A percentile compares a stretch with the other conserved stretches of the same genome.
These are phyloP conservation scores for Digitonthophagus gazella DNA, from an alignment of 2,888 invertebrate species.

Conservation along the genomic window DNA sequence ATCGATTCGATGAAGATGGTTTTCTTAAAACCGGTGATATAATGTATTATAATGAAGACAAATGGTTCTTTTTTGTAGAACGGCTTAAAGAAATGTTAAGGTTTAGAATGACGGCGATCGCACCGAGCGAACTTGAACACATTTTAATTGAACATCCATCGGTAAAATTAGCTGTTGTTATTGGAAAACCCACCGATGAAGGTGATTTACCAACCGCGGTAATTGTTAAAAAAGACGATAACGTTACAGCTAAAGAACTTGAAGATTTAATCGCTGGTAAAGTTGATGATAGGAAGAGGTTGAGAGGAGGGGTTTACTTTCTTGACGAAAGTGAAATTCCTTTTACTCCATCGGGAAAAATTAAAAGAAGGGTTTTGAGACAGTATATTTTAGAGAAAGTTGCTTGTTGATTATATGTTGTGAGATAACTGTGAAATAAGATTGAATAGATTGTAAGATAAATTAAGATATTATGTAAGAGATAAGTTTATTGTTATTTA, in stretches of 20 bases:
- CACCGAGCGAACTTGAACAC: conserved; percentile 41
- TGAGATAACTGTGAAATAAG: too few species aligned
- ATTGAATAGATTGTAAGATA: too few species aligned
- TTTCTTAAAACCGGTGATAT: conserved; percentile 57
- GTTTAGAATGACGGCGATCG: conserved; percentile 53
- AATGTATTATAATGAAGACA: conserved; percentile 53
- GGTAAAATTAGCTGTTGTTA: conserved; percentile 38
- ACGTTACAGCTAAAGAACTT: conserved; percentile 14
- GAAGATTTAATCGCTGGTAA: conserved; percentile 12
- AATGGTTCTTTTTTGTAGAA: conserved; percentile 53
- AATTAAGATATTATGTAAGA: too few species aligned
- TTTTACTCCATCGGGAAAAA: conserved; percentile 19
- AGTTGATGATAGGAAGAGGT: conserved; percentile 15
- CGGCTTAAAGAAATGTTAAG: conserved; percentile 55
- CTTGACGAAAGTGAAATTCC: conserved; percentile 10
- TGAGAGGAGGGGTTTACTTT: conserved; percentile 19
- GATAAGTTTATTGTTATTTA: too few species aligned
- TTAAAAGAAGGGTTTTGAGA: conserved; percentile 12
- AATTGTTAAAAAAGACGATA: conserved; percentile 26
- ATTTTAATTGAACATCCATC: conserved; percentile 40
- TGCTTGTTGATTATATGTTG: neutral
- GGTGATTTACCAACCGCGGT: conserved; percentile 43
- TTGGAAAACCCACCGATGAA: conserved; percentile 44
- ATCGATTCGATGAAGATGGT: conserved; percentile 49
- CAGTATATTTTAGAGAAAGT: conserved; percentile 15